Conservation (phyloP, 1,140 invertebrate species). For the Nomia melanderi region DNA sequence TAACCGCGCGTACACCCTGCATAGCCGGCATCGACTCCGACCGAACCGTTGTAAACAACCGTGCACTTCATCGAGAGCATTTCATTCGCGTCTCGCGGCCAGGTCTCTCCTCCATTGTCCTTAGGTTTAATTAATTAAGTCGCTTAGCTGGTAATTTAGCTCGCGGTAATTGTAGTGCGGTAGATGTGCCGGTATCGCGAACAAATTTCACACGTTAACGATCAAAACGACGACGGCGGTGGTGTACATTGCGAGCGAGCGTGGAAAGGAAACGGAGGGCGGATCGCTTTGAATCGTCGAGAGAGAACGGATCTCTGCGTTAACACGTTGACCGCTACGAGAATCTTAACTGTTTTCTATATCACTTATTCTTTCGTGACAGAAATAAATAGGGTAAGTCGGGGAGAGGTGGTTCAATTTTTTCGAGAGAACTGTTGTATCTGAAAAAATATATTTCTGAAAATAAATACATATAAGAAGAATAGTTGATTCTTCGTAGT, state of each 20-base stretch:
- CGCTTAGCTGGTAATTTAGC: slow-evolving; percentile 5
- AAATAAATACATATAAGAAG: no score
- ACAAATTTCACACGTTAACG: not conserved
- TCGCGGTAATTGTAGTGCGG: slow-evolving; percentile 6
- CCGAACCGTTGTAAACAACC: not conserved
- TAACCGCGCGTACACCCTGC: no score
- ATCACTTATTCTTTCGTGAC: no score
- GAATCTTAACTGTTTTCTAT: no score
- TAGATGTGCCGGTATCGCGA: not conserved
- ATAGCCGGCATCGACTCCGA: not conserved
- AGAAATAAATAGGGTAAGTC: no score
- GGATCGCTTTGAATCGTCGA: not conserved
- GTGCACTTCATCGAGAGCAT: not conserved
- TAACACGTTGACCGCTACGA: no score
- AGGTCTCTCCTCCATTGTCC: slow-evolving; percentile 1
- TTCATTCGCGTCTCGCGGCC: not conserved
- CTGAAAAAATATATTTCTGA: no score
- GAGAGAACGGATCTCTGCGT: no score
- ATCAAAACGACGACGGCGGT: not conserved
- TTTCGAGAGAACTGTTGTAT: no score
- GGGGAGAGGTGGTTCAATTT: no score
- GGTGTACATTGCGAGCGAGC: not conserved
- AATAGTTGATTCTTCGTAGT: no score
- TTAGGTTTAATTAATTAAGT: slow-evolving; percentile 21
- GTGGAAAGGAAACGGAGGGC: not conserved